These are phyloP conservation scores for Isichthys henryi DNA, from an alignment of 2,113 vertebrate species.

Conservation along the genomic window DNA sequence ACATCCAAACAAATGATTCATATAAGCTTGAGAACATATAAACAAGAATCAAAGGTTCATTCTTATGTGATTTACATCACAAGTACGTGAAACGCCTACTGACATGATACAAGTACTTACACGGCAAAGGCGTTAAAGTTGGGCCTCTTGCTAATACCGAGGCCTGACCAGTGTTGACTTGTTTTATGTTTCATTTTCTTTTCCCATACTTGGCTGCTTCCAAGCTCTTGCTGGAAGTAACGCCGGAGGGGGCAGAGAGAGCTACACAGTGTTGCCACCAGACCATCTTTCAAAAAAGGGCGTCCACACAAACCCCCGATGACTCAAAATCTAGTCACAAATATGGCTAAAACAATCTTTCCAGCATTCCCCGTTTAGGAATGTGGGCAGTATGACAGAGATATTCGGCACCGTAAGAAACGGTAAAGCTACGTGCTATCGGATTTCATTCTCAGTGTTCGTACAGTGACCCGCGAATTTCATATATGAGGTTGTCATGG, in stretches of 20 bases:
- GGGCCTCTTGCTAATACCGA: neutral
- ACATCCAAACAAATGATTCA: constrained; percentile 7
- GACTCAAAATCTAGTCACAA: neutral
- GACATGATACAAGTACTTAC: neutral
- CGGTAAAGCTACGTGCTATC: neutral
- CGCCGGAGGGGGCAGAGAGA: neutral
- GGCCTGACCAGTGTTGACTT: neutral
- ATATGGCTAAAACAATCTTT: neutral
- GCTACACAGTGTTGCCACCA: neutral
- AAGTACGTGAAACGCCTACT: neutral
- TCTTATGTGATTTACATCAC: neutral
- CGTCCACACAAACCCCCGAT: neutral
- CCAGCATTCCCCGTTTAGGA: neutral
- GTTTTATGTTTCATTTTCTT: neutral
- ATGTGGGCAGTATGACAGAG: neutral
- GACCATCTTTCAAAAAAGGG: neutral
- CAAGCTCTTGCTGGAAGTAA: neutral
- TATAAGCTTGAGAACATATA: neutral
- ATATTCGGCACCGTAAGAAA: neutral
- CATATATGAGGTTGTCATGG: neutral
- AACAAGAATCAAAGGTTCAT: neutral
- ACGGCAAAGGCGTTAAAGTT: neutral
- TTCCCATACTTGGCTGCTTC: neutral
- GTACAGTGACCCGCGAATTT: neutral
- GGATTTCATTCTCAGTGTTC: neutral